A percentile compares a stretch with the other conserved stretches of the same genome.
These are phyloP conservation scores for Cantharis rufa DNA, from an alignment of 2,888 invertebrate species.

Conservation along the genomic window DNA sequence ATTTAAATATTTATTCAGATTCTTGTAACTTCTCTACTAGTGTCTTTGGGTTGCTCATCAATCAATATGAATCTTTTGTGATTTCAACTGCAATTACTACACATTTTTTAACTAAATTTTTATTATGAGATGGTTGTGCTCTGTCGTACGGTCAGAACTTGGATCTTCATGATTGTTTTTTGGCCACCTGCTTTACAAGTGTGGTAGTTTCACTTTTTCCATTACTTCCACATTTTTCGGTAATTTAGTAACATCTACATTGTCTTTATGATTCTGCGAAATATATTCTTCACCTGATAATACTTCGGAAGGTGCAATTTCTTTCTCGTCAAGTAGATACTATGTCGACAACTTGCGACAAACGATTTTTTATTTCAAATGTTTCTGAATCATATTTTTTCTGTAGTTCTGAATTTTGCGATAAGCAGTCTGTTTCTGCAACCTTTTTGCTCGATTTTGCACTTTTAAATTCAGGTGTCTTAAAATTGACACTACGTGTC, in stretches of 20 bases:
- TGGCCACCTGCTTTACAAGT: not conserved
- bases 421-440: not conserved
- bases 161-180: not conserved
- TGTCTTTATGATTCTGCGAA: not conserved
- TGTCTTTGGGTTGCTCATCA: not conserved
- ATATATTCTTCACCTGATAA: not conserved
- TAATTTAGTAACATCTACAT: not conserved
- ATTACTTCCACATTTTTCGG: not conserved
- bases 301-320: not conserved
- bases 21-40: not conserved
- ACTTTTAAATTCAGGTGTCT: not conserved
- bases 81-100: not conserved
- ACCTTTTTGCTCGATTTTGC: not conserved
- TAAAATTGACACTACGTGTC: conserved; percentile 36
- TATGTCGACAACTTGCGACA: not conserved
- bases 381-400: not conserved
- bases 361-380: not conserved
- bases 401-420: not conserved
- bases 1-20: not conserved
- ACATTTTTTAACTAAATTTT: too few relatives aligned
- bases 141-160: not conserved
- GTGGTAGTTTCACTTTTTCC: not conserved
- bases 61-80: not conserved
- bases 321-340: too few relatives aligned
- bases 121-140: not conserved